Percentiles rank a stretch among this genome's conserved stretches.
Conservation (phyloP, 2,113 vertebrate species). For the Malurus elegans region DNA sequence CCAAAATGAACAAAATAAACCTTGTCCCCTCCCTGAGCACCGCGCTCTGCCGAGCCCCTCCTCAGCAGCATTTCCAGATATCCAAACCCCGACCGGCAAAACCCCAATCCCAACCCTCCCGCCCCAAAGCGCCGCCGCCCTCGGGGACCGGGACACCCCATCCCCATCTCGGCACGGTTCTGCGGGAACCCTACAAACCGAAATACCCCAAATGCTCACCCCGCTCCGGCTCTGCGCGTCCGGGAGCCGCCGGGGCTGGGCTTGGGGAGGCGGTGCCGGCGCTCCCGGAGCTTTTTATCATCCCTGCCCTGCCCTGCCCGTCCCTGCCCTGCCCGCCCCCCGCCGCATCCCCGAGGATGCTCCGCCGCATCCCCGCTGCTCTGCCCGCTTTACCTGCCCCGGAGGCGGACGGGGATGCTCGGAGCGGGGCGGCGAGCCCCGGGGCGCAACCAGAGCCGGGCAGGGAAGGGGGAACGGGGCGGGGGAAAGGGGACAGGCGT, state of each 20-base stretch:
- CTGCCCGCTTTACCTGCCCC: not conserved
- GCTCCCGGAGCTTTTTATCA: not conserved
- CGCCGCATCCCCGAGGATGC: not conserved
- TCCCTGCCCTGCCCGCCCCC: not conserved
- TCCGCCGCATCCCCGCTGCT: not conserved
- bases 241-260: not conserved
- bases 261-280: not conserved
- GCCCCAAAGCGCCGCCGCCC: not conserved
- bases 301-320: rapidly evolving
- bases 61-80: rapidly evolving
- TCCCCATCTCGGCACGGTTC: not conserved
- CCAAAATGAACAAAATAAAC: not conserved
- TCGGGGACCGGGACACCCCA: not conserved
- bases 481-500: too few species aligned
- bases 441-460: not conserved
- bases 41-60: not conserved
- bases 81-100: not conserved
- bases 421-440: not conserved
- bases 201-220: not conserved
- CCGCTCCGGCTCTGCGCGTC: not conserved
- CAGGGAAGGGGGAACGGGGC: not conserved
- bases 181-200: not conserved
- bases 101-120: not conserved
- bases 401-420: rapidly evolving
- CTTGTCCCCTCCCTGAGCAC: rapidly evolving